Conservation (phyloP, 2,113 vertebrate species). For the Hemicordylus capensis region DNA sequence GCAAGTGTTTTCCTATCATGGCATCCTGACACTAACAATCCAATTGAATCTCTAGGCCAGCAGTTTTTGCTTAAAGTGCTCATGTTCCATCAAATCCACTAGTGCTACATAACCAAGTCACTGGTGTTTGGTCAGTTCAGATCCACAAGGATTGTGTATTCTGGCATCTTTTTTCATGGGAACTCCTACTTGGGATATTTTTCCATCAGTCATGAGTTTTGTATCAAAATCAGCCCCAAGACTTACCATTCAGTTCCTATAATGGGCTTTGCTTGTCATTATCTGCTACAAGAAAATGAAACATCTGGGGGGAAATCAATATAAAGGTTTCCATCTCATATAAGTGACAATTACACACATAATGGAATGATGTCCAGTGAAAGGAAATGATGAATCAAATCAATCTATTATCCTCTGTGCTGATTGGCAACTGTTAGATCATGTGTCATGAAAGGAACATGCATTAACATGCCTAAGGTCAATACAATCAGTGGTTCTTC, state of each 20-base stretch:
- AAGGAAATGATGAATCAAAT: background rate
- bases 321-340: background rate
- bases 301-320: background rate
- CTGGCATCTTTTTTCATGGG: background rate
- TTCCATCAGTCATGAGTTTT: background rate
- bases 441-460: background rate
- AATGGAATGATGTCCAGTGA: background rate
- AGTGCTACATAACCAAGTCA: background rate
- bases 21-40: background rate
- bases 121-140: background rate
- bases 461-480: background rate
- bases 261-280: background rate
- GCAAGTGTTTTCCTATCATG: background rate
- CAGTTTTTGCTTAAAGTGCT: background rate
- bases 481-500: background rate
- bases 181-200: background rate
- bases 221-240: background rate
- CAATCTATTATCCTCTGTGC: background rate
- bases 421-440: background rate
- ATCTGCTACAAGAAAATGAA: background rate
- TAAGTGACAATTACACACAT: background rate
- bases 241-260: background rate
- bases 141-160: background rate
- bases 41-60: background rate
- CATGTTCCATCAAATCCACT: background rate